Conservation (phyloP, 53 echinoderm and acorn worm genomes). For the Apostichopus leukothele region DNA sequence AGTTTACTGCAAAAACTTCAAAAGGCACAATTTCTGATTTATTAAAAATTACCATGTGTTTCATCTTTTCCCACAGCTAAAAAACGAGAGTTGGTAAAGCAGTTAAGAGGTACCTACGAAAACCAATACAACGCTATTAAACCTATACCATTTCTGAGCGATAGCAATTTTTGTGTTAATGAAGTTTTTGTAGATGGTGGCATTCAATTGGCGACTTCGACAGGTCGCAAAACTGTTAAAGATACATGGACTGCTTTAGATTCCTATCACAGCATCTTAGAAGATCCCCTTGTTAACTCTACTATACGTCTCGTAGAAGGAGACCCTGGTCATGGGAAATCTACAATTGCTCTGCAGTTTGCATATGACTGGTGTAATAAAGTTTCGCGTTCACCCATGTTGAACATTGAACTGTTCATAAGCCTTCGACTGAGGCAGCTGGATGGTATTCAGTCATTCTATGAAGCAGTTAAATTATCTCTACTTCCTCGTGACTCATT, state of each 20-base stretch:
- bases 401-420: neutral
- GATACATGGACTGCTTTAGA: neutral
- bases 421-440: conserved; percentile 6
- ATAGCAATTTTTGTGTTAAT: neutral
- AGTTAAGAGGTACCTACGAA: neutral
- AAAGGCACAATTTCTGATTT: too few relatives aligned
- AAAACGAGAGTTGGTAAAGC: too few relatives aligned
- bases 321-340: conserved; percentile 13
- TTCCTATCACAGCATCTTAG: neutral
- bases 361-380: conserved; percentile 15
- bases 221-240: too few relatives aligned
- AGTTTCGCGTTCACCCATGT: neutral
- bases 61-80: too few relatives aligned
- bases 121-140: neutral
- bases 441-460: neutral
- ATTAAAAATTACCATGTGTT: too few relatives aligned
- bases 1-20: too few relatives aligned
- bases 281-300: neutral
- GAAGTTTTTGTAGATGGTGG: too few relatives aligned
- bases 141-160: neutral
- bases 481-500: neutral
- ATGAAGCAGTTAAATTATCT: conserved; percentile 2
- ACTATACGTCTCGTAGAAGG: neutral
- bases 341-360: neutral
- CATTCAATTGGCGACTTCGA: too few relatives aligned